Conservation (phyloP, 2,888 invertebrate genomes). For the Eupithecia abbreviata region DNA sequence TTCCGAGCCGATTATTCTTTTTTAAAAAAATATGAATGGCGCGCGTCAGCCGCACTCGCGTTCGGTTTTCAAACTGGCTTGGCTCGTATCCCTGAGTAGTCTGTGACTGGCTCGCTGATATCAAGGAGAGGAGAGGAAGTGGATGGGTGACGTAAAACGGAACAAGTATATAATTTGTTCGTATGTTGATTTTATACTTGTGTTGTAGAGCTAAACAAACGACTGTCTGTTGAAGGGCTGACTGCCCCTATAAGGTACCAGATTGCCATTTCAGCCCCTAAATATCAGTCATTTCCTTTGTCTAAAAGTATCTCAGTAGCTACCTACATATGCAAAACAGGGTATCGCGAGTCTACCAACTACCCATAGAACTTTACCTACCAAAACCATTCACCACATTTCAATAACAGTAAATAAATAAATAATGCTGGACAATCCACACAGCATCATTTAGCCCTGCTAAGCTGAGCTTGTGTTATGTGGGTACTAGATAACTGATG, state of each 20-base stretch:
- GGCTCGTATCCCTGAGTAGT: too few species aligned
- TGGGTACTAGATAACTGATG: too few species aligned
- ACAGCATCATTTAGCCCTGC: too few species aligned
- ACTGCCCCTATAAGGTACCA: not conserved
- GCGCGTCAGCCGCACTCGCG: constrained; percentile 60
- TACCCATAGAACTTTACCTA: too few species aligned
- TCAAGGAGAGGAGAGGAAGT: constrained; percentile 58
- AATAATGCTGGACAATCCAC: too few species aligned
- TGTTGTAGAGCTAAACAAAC: not conserved
- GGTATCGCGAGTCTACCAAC: too few species aligned
- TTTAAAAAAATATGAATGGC: constrained; percentile 32
- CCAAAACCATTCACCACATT: too few species aligned
- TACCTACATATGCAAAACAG: too few species aligned
- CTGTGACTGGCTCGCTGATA: constrained; percentile 45
- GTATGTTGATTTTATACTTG: not conserved
- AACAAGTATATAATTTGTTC: constrained; percentile 37
- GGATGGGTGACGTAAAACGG: constrained; percentile 54
- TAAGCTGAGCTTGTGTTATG: too few species aligned
- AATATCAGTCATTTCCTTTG: not conserved
- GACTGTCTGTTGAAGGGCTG: not conserved
- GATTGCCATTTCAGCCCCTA: not conserved
- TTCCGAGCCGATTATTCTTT: constrained; percentile 38
- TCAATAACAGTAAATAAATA: too few species aligned
- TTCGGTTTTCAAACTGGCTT: constrained; percentile 64
- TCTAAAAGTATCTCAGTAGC: not conserved